Percentiles rank a stretch among this genome's conserved stretches.
Conservation (phyloP, 2,888 invertebrate genomes). For the Stratiomys singularior region DNA sequence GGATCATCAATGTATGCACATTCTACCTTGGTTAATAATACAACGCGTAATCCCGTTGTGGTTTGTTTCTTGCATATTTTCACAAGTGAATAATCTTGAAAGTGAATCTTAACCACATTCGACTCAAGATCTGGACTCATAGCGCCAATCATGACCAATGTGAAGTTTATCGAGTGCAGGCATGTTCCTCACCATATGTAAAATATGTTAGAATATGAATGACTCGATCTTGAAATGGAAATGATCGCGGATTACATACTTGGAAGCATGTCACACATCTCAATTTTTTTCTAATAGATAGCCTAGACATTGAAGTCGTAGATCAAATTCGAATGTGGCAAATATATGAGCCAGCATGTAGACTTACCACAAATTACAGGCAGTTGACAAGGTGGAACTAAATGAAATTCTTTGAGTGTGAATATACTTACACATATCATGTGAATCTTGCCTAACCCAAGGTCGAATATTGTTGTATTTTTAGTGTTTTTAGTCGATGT, state of each 20-base stretch:
- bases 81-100: slow-evolving; percentile 31
- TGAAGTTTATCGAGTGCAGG: background rate
- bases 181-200: background rate
- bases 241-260: slow-evolving; percentile 1
- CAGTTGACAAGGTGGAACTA: slow-evolving; percentile 32
- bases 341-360: background rate
- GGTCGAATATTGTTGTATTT: slow-evolving; percentile 8
- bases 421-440: background rate
- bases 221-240: slow-evolving; percentile 18
- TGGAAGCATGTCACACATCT: background rate
- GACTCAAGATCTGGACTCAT: background rate
- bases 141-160: background rate
- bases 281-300: background rate
- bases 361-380: background rate
- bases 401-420: background rate
- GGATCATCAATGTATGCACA: background rate
- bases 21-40: background rate
- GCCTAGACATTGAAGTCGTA: slow-evolving; percentile 39
- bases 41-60: background rate
- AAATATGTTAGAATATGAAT: no score
- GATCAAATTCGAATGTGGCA: slow-evolving; percentile 31
- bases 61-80: slow-evolving; percentile 12
- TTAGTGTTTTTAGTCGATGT: background rate
- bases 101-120: slow-evolving; percentile 27
- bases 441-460: slow-evolving; percentile 9